Evolutionary conservation across 2,113 vertebrate species (phyloP).

Genomic region (Pipa parva): DNA sequence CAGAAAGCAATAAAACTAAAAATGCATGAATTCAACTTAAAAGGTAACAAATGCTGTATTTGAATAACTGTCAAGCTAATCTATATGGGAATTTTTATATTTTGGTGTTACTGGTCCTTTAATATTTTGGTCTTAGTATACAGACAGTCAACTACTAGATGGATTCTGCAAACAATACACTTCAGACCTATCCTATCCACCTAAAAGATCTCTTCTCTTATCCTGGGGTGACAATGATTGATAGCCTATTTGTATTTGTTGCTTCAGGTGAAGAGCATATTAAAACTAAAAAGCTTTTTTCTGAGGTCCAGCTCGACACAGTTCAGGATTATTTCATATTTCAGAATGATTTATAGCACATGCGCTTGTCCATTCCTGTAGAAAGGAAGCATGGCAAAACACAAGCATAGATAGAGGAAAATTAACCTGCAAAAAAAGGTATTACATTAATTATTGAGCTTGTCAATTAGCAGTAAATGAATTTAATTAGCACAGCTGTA

Average conservation of each 20-base stretch:
- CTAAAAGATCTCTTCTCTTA: neutral
- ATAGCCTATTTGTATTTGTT: constrained; percentile 11
- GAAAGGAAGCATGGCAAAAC: neutral
- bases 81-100: too few species aligned
- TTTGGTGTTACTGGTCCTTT: too few species aligned
- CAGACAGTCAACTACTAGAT: neutral
- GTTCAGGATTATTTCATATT: constrained; percentile 10
- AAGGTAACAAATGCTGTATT: too few species aligned
- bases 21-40: too few species aligned
- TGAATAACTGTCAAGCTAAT: too few species aligned
- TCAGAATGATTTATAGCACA: constrained; percentile 2
- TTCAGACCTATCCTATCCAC: neutral
- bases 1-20: too few species aligned
- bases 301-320: neutral
- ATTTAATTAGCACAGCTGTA: neutral
- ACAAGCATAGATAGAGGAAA: neutral
- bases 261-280: constrained; percentile 4
- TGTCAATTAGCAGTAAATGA: neutral
- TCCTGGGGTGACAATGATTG: neutral
- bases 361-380: neutral
- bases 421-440: neutral
- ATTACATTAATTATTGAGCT: neutral
- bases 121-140: neutral
- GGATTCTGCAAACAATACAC: neutral
- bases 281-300: constrained; percentile 5